Base-by-base conservation (phyloP, 2,888 invertebrate genomes). In the Eurytoma californica region DNA sequence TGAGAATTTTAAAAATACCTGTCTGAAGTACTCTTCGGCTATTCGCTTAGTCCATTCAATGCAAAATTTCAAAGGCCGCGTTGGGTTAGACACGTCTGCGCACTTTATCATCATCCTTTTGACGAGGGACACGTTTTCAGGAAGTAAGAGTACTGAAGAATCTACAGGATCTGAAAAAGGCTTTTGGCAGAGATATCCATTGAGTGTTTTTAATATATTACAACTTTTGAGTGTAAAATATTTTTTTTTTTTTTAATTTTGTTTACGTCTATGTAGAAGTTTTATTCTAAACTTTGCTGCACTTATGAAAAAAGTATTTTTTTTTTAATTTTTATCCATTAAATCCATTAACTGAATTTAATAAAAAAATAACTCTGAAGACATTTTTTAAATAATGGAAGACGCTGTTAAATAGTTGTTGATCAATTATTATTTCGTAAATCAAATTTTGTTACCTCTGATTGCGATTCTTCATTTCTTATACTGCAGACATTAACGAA, bases 41-140 rank as follows among this genome's bases (percentile, higher is more conserved):
- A 99, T 99, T 86, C 98, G 92, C 84, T 95, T 93, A 0, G 98
- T 97, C 99, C 99, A 99, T 90, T 97, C 97, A 60, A 96, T 94
- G 85, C 96, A 96, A 83, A 94, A 93, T 82, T 93, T 92, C 85
- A 97, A 92, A 0, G 98, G 97, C 77, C 99, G 92, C 0, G 97
- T 95, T 0, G 99, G 98, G 91, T 99, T 99, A 81, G 97, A 97
- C 39, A 99, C 98, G 90, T 99, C 99, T 0, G 98, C 97, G 89
- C 98, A 98, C 90, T 98, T 99, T 87, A 99, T 98, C 92, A 99
- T 94, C 97, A 99, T 98, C 82, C 98, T 93, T 89, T 97, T 97
- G 80, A 98, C 95, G 49, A 98, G 92, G 57, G 95, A 93, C 77
- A 96, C 94, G 89, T 97, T 97, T 87, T 98, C 98, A 0, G 95